Conservation (phyloP, 2,888 invertebrate species). For the Drosophila histrio region DNA sequence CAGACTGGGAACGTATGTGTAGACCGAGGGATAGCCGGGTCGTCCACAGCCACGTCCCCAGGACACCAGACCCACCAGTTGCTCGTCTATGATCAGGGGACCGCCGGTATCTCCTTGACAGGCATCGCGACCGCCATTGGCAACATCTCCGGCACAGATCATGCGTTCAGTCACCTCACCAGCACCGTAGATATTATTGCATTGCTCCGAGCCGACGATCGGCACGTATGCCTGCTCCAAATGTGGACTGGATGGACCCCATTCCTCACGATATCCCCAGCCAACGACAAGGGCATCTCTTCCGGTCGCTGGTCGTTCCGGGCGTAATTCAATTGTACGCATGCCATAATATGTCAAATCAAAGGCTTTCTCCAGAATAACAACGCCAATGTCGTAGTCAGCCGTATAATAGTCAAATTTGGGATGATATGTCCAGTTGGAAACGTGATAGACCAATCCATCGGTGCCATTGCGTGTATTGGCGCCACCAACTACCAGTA, state of each 20-base stretch:
- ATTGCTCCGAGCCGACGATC: slow-evolving; percentile 84
- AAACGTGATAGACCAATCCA: slow-evolving; percentile 68
- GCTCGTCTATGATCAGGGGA: slow-evolving; percentile 74
- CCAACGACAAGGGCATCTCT: slow-evolving; percentile 70
- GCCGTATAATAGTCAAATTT: slow-evolving; percentile 75
- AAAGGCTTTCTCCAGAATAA: slow-evolving; percentile 85
- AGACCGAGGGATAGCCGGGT: slow-evolving; percentile 84
- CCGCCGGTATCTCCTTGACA: slow-evolving; percentile 84
- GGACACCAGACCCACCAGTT: slow-evolving; percentile 84
- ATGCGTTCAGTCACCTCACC: slow-evolving; percentile 85
- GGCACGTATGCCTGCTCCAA: slow-evolving; percentile 85
- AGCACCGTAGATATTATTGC: slow-evolving; percentile 84
- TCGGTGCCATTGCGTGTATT: slow-evolving; percentile 74
- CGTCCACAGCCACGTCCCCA: slow-evolving; percentile 85
- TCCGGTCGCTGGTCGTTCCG: slow-evolving; percentile 65
- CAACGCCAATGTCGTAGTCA: slow-evolving; percentile 84
- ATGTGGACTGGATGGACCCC: slow-evolving; percentile 62
- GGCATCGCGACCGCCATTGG: slow-evolving; percentile 82
- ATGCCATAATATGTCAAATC: slow-evolving; percentile 81
- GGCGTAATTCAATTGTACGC: slow-evolving; percentile 79
- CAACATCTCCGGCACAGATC: slow-evolving; percentile 86
- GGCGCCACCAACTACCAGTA: slow-evolving; percentile 72
- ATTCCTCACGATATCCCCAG: slow-evolving; percentile 81
- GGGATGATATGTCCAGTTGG: slow-evolving; percentile 70
- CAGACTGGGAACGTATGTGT: slow-evolving; percentile 81